phyloP scores from a whole-genome alignment of 2,797 vertebrate species.

The Myotis findleyi region DNA sequence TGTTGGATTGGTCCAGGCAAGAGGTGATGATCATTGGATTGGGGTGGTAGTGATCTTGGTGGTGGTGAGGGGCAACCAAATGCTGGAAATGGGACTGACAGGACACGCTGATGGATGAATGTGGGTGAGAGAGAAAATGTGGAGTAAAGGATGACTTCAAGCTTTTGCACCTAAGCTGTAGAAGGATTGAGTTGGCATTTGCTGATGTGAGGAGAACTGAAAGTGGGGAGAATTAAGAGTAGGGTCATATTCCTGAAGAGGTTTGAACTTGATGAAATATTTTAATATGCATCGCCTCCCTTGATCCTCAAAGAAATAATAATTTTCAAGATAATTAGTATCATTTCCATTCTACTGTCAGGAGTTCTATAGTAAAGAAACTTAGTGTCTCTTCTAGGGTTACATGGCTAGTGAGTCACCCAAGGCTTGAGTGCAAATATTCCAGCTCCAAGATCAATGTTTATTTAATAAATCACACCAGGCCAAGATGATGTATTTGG shows the following conservation, averaged over 20 bases:
- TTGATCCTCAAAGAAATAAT: not conserved
- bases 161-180: too few relatives aligned
- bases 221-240: not conserved
- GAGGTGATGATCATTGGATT: not conserved
- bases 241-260: not conserved
- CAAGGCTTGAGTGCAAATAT: not conserved
- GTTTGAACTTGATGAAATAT: not conserved
- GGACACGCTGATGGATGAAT: not conserved
- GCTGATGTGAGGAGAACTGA: not conserved
- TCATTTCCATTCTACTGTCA: not conserved
- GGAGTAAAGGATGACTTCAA: not conserved
- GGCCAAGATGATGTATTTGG: not conserved
- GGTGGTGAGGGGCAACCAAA: not conserved
- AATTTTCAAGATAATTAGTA: not conserved
- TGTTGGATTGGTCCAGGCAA: not conserved
- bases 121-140: not conserved
- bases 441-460: not conserved
- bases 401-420: not conserved
- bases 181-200: not conserved
- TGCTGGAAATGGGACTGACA: not conserved
- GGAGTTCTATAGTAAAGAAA: not conserved
- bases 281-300: not conserved
- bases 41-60: not conserved
- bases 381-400: not conserved
- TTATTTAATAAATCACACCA: not conserved